Evolutionary conservation across 2,113 vertebrate genomes (phyloP).

Genomic region (Pogona vitticeps): DNA sequence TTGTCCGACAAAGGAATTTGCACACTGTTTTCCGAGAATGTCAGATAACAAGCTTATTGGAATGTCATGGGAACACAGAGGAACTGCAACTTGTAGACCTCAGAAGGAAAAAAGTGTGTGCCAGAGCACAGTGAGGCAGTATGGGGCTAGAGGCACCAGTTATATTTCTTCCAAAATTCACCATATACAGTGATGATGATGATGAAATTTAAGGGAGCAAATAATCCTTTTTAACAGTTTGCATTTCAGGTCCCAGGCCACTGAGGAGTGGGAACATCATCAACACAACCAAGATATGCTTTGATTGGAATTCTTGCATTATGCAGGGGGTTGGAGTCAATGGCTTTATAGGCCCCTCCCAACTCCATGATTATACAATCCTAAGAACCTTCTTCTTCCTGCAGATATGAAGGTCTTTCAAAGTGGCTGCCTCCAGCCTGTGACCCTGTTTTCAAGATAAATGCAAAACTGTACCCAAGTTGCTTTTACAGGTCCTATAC

Average conservation of each 20-base stretch:
- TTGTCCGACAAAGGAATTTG: too few relatives aligned
- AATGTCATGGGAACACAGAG: too few relatives aligned
- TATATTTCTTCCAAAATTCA: constrained; percentile 56
- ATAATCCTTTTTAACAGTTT: constrained; percentile 45
- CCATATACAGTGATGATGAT: constrained; percentile 30
- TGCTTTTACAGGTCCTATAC: constrained; percentile 4
- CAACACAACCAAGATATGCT: too few relatives aligned
- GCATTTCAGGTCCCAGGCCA: constrained; percentile 58
- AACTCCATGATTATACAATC: too few relatives aligned
- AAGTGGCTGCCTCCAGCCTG: constrained; percentile 25
- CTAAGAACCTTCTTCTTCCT: constrained; percentile 24
- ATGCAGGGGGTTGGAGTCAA: too few relatives aligned
- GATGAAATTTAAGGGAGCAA: constrained; percentile 61
- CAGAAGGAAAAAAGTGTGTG: constrained; percentile 40
- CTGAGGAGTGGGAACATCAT: constrained; percentile 28
- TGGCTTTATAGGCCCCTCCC: too few relatives aligned
- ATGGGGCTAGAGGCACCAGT: constrained; percentile 61
- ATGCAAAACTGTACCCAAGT: constrained; percentile 44
- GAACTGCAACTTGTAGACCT: neutral
- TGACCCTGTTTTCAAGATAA: constrained; percentile 39
- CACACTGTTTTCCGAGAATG: too few relatives aligned
- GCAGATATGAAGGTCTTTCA: constrained; percentile 32
- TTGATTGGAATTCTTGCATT: too few relatives aligned
- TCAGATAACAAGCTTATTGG: too few relatives aligned
- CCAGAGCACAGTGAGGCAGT: constrained; percentile 47